Evolutionary conservation across 2,797 vertebrate species (phyloP), one percentile per base, ranked within the genome.

Genomic region (Cercopithecus hamlyni): DNA sequence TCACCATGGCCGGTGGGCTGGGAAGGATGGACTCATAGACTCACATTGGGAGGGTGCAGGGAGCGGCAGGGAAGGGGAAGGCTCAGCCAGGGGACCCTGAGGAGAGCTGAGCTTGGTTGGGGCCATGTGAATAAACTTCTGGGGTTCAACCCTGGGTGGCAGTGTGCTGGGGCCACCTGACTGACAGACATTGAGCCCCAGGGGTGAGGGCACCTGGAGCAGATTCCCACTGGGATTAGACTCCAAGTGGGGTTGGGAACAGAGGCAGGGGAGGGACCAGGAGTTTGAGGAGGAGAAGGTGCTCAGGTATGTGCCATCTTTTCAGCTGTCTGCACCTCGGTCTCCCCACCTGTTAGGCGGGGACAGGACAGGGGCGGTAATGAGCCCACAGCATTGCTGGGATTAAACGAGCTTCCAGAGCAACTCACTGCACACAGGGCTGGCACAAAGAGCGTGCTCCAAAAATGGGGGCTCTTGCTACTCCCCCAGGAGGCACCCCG

Each of bases 11-110:
- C 24, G 1, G 0, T 1, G 26, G n/a, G 1, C 45, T 83, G 5
- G 30, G 19, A 22, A 36, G 45, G 61, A 64, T 0, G 39, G 33
- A n/a, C 33, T 5, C 14, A 64, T 15, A 30, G 19, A 22, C 22
- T 41, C 5, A 50, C 3, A n/a, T n/a, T 2, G 0, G 27, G 10
- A 27, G 33, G 81, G 33, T 11, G 22, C 24, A 1, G 67, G n/a
- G 27, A 76, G 39, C 7, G 13, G 41, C 20, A 75, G 4, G 57
- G 14, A 64, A 1, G 0, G 70, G 70, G 39, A 79, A 27, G n/a
- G 12, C 55, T 72, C 36, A 33, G 73, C 67, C 8, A 2, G 52
- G 33, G 20, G 15, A 80, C 19, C 19, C 79, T 77, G n/a, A 85
- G 50, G 55, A 85, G 22, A 30, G 27, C 19, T 67, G 9, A 30